Evolutionary conservation across 2,888 invertebrate species (phyloP), one percentile per base, ranked within the genome.

Genomic region (Allacma fusca): DNA sequence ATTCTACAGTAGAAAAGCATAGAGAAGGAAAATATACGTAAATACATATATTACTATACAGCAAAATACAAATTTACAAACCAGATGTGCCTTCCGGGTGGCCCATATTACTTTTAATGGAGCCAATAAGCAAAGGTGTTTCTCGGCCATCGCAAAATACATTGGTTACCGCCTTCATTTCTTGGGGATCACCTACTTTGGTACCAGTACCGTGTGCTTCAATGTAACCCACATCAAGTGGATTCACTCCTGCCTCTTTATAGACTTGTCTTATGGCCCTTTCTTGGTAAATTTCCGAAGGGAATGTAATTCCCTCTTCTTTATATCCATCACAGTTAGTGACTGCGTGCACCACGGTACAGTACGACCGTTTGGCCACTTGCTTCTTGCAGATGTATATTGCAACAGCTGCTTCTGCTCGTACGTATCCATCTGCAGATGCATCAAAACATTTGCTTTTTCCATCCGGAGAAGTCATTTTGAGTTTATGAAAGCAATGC

Each of bases 161-260:
- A 81, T 95, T 94, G 0, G 94, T 93, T 82, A 98, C 95, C 0
- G 96, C 93, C 87, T 97, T 96, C 1, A 97, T 92, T 88, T 99
- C 98, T 86, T 97, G 95, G 0, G 98, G 98, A 88, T 98, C 98
- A 13, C 98, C 97, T 62, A 92, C 93, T 89, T 97, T 97, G 16
- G 98, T 99, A 73, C 91, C 91, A 75, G 91, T 90, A 21, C 91
- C 92, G 86, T 96, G 97, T 74, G 96, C 94, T 86, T 97, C 97
- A 1, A 97, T 90, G 85, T 92, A 97, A 82, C 91, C 91, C 75
- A 97, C 88, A 0, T 88, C 87, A 1, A 87, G 87, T 0, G 95
- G 94, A 77, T 91, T 89, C 23, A 96, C 87, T 65, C 90, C 89
- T 81, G 93, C 91, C 85, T 91, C 90, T 0, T 86, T 84, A 85